Evolutionary conservation across 2,888 invertebrate genomes (phyloP), one percentile per base, ranked within the genome.

Genomic region (Drosophila dives): DNA sequence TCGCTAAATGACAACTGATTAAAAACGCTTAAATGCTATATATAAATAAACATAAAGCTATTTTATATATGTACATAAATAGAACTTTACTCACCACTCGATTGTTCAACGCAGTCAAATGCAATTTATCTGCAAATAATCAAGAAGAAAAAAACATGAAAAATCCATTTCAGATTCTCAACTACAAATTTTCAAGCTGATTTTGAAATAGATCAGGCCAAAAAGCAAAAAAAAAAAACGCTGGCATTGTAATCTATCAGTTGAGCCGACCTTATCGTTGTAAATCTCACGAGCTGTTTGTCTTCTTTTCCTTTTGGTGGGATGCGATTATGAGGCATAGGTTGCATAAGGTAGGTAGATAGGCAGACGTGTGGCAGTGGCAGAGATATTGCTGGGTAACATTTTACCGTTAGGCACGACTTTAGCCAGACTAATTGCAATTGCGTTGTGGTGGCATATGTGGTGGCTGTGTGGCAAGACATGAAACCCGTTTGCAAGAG

Each of bases 341-440:
- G 59, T 23, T 45, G 23, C 23, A 45, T 23, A 45, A 45, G 45
- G 45, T 45, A 23, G 53, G 32, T 58, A 26, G 51, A 26, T 29
- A 45, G 33, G 33, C 54, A 38, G 51, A 42, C 53, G 29, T 38
- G 17, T 40, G 65, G 59, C 58, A 45, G 51, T 45, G 64, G 67
- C 63, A 64, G 53, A 59, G 23, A 45, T 23, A 45, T 54, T 70
- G 42, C 50, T 29, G 55, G 45, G 64, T 76, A 83, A 72, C 71
- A 60, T 82, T 69, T 76, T 80, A 89, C 86, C 90, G 86, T 89
- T 87, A 89, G 90, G 72, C 86, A 87, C 90, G 86, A 87, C 90
- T 87, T 87, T 81, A 81, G 86, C 88, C 88, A 83, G 80, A 87
- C 86, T 87, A 87, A 87, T 87, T 87, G 86, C 86, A 89, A 63